Base-by-base conservation (phyloP, 2,113 vertebrate species). In the Abramis brama region DNA sequence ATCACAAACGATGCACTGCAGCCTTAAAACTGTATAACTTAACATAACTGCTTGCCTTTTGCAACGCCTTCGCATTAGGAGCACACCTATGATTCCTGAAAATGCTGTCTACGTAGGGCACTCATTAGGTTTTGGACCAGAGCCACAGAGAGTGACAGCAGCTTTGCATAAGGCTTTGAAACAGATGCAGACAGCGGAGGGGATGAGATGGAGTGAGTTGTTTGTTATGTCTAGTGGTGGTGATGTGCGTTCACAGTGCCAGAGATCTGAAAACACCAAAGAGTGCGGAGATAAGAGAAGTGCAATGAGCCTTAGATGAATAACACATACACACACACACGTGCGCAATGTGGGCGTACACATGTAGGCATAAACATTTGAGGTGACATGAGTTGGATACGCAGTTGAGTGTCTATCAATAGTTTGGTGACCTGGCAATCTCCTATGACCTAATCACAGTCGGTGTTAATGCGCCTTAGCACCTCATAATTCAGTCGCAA, bases 191-290 rank as follows among this genome's bases (percentile, higher is more conserved):
- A 73, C 23, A 33, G 33, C 23, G 55, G 13, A 59, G 30, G 39
- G 13, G 27, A 25, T 33, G 23, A 68, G 17, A 50, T 21, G 59
- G 27, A 60, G 27, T 12, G 33, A 74, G 80, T 47, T 30, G 25
- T 62, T 80, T 84, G 82, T 89, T 89, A 83, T 87, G 89, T 88
- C 87, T 70, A 60, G 86, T 33, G 25, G 25, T 74, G 75, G 68
- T 27, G 33, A 11, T 59, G 83, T 73, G 17, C 43, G 73, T 74
- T n/a, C 43, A 57, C n/a, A n/a, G 45, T 70, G 70, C 13, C 62
- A 68, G n/a, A 6, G 36, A 79, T 88, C 75, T 88, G 25, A 76
- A 81, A 81, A 81, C 60, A 81, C 59, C 79, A 81, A 85, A 88
- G 83, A 85, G 68, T 64, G 36, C 4, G 36, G 25, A 80, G 87